Evolutionary conservation across 2,797 vertebrate genomes (phyloP).

Genomic region (Emys orbicularis): DNA sequence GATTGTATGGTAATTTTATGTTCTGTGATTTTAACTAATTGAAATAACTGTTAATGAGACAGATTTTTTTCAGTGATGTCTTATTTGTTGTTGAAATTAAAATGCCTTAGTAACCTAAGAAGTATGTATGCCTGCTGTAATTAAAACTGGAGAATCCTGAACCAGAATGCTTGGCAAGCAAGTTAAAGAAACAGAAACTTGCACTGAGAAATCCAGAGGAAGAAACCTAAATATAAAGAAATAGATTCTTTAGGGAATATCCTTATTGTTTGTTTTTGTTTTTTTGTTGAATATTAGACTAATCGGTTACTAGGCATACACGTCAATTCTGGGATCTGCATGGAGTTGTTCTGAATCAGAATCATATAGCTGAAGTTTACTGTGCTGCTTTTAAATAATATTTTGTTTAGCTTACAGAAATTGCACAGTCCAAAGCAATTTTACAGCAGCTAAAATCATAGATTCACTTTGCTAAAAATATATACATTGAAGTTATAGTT

Average conservation of each 20-base stretch:
- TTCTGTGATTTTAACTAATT: background rate
- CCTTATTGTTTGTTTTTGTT: background rate
- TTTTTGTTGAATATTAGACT: background rate
- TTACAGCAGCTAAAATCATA: slow-evolving; percentile 37
- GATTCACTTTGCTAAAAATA: slow-evolving; percentile 21
- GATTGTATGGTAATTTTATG: background rate
- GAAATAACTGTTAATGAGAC: background rate
- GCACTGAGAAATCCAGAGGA: background rate
- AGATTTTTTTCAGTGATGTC: background rate
- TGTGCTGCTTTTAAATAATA: background rate
- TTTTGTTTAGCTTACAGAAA: slow-evolving; percentile 19
- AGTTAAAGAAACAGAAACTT: background rate
- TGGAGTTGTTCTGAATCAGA: background rate
- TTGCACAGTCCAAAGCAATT: slow-evolving; percentile 51
- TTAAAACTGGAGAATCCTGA: background rate
- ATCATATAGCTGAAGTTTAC: background rate
- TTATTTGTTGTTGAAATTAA: background rate
- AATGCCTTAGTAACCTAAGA: background rate
- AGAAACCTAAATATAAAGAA: background rate
- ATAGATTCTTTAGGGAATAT: background rate
- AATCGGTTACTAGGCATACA: background rate
- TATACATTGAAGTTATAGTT: background rate
- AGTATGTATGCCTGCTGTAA: background rate
- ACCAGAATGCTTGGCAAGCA: background rate
- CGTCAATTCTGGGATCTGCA: background rate